Evolutionary conservation across 2,797 vertebrate species (phyloP).

Genomic region (Gymnothorax javanicus): DNA sequence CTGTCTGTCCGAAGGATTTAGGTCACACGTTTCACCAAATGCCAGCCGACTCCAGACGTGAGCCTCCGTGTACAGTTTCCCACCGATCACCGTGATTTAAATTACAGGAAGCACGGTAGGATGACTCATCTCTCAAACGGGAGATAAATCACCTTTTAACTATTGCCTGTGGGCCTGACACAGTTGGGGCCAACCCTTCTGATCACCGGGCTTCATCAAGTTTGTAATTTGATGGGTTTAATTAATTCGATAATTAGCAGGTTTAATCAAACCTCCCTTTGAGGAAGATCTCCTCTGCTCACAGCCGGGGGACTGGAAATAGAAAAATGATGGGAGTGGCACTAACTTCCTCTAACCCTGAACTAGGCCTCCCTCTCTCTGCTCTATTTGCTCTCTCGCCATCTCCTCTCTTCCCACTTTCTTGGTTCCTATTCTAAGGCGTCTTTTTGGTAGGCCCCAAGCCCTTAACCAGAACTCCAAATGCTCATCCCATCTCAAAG

Average conservation of each 20-base stretch:
- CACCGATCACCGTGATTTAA: constrained; percentile 39
- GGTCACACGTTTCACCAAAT: not conserved
- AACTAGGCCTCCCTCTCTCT: not conserved
- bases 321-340: not conserved
- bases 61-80: not conserved
- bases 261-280: not conserved
- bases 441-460: not conserved
- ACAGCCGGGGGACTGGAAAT: not conserved
- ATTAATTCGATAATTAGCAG: constrained; percentile 46
- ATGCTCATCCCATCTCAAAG: not conserved
- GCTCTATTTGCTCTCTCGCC: not conserved
- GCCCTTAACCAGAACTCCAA: not conserved
- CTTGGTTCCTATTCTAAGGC: not conserved
- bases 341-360: not conserved
- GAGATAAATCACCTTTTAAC: constrained; percentile 55
- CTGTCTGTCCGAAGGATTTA: not conserved
- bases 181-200: constrained; percentile 45
- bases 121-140: constrained; percentile 49
- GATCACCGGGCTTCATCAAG: constrained; percentile 52
- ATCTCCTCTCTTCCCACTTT: not conserved
- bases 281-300: not conserved
- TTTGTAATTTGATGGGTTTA: constrained; percentile 64
- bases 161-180: constrained; percentile 15
- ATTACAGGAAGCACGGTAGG: constrained; percentile 12
- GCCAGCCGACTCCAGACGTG: not conserved